These are phyloP conservation scores for Actenoides lindsayi DNA, from an alignment of 2,113 vertebrate species.

Conservation along the genomic window DNA sequence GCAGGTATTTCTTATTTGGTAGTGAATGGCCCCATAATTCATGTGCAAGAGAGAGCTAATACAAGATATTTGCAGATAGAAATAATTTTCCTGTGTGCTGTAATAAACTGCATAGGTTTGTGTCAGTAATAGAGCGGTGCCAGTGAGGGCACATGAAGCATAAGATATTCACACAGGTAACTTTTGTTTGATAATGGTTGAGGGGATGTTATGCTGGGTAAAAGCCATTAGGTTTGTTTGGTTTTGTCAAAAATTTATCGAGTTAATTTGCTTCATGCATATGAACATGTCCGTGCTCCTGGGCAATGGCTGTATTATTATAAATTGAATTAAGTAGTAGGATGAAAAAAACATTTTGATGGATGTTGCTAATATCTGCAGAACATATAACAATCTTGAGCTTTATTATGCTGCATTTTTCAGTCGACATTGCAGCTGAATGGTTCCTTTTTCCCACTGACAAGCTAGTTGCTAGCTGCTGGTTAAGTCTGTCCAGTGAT, in stretches of 20 bases:
- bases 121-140: not conserved
- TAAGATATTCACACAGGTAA: not conserved
- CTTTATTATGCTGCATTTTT: not conserved
- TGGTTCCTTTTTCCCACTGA: not conserved
- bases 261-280: not conserved
- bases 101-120: not conserved
- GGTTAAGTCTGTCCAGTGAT: not conserved
- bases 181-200: not conserved
- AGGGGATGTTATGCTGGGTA: not conserved
- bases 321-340: not conserved
- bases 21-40: not conserved
- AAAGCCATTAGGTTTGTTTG: not conserved
- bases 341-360: not conserved
- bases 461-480: not conserved
- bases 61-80: not conserved
- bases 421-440: not conserved
- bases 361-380: not conserved
- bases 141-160: fast-evolving
- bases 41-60: not conserved
- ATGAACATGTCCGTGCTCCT: not conserved
- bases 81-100: not conserved
- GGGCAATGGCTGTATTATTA: not conserved
- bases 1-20: not conserved
- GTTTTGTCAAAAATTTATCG: not conserved
- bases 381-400: not conserved